Evolutionary conservation across 2,888 invertebrate species (phyloP).

Genomic region (Erebia epiphron): DNA sequence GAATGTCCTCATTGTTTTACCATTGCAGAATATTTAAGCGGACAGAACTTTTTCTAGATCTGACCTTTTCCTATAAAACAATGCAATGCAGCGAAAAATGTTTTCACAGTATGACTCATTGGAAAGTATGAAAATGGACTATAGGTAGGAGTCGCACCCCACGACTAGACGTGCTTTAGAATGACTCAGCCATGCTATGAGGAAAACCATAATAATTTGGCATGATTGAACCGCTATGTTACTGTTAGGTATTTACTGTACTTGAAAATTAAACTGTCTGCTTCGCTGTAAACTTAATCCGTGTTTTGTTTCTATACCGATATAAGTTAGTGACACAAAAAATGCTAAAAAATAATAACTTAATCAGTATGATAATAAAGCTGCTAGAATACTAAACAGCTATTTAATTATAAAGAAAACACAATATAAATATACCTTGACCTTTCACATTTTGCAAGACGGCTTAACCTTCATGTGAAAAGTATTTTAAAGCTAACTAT

Average conservation of each 20-base stretch:
- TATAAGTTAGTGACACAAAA: background rate
- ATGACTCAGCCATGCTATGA: conserved; percentile 34
- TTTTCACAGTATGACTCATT: conserved; percentile 32
- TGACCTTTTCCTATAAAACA: background rate
- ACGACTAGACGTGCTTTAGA: conserved; percentile 25
- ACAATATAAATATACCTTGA: background rate
- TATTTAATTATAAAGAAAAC: background rate
- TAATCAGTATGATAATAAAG: background rate
- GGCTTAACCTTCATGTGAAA: background rate
- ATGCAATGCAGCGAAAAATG: background rate
- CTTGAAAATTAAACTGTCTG: conserved; percentile 12
- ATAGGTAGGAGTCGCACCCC: conserved; percentile 30
- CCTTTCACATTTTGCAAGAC: background rate
- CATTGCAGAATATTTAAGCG: background rate
- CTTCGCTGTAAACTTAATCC: background rate
- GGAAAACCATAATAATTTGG: conserved; percentile 40
- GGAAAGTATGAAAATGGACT: conserved; percentile 31
- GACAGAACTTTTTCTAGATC: background rate
- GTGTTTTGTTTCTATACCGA: background rate
- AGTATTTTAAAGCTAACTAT: background rate
- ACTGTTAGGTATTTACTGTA: conserved; percentile 38
- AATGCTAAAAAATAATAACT: background rate
- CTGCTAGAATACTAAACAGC: background rate
- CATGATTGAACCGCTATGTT: conserved; percentile 29
- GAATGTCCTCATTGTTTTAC: background rate